A percentile compares a stretch with the other conserved stretches of the same genome.
phyloP scores from a whole-genome alignment of 2,113 vertebrate species.

The Fregetta grallaria region DNA sequence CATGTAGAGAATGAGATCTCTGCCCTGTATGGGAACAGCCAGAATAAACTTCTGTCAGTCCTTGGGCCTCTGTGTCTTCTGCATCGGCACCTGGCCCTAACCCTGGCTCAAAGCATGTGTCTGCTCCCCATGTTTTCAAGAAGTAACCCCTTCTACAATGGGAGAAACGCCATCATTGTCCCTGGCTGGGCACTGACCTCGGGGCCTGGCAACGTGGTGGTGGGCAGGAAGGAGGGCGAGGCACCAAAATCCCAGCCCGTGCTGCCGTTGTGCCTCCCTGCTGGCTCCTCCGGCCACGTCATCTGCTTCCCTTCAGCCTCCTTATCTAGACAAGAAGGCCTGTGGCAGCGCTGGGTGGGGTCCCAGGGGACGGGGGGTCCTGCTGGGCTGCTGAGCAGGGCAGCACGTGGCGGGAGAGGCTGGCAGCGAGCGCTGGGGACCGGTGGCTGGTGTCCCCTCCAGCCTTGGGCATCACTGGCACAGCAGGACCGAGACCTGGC shows the following conservation, averaged over 20 bases:
- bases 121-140: background rate
- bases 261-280: background rate
- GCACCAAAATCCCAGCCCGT: accelerated
- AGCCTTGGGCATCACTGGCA: background rate
- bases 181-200: accelerated
- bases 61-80: background rate
- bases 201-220: background rate
- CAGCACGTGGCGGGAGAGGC: background rate
- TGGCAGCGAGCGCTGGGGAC: background rate
- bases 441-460: accelerated
- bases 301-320: background rate
- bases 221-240: background rate
- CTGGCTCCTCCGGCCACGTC: background rate
- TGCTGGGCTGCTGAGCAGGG: background rate
- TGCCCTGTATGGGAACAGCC: background rate
- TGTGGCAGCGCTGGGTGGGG: background rate
- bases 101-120: background rate
- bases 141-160: background rate
- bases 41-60: conserved; percentile 38
- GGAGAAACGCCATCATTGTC: background rate
- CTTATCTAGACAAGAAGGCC: background rate
- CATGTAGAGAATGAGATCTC: background rate
- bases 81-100: background rate
- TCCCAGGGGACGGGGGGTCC: background rate
- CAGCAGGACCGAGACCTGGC: background rate